These are phyloP conservation scores for Chiroxiphia lanceolata DNA, from an alignment of 2,797 vertebrate genomes.

Conservation along the genomic window DNA sequence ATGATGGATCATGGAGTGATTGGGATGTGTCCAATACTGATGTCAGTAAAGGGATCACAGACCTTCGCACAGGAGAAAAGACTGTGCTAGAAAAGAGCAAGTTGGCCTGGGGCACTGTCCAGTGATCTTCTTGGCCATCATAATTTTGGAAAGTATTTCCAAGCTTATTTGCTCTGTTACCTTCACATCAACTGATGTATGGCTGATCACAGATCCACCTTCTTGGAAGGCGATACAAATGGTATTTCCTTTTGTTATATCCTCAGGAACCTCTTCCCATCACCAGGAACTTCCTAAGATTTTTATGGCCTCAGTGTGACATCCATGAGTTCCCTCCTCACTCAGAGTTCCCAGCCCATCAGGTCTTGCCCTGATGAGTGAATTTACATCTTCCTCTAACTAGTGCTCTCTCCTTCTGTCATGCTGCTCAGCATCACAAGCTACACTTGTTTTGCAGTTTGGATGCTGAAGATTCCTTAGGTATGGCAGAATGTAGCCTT, in stretches of 20 bases:
- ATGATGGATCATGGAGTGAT: not conserved
- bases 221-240: not conserved
- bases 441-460: not conserved
- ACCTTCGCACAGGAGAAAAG: not conserved
- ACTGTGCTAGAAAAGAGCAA: not conserved
- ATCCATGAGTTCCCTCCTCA: not conserved
- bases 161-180: not conserved
- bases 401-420: fast-evolving
- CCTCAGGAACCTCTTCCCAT: not conserved
- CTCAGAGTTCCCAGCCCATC: not conserved
- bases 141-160: not conserved
- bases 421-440: not conserved
- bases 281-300: not conserved
- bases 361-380: not conserved
- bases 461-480: not conserved
- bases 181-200: not conserved
- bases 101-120: not conserved
- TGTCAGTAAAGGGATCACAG: not conserved
- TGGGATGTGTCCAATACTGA: not conserved
- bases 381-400: not conserved
- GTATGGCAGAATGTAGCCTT: not conserved
- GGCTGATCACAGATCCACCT: not conserved
- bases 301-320: not conserved
- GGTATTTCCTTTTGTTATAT: not conserved
- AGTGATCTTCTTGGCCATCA: not conserved